Evolutionary conservation across 2,888 invertebrate genomes (phyloP), one percentile per base, ranked within the genome.

Genomic region (Zonitis immaculata): DNA sequence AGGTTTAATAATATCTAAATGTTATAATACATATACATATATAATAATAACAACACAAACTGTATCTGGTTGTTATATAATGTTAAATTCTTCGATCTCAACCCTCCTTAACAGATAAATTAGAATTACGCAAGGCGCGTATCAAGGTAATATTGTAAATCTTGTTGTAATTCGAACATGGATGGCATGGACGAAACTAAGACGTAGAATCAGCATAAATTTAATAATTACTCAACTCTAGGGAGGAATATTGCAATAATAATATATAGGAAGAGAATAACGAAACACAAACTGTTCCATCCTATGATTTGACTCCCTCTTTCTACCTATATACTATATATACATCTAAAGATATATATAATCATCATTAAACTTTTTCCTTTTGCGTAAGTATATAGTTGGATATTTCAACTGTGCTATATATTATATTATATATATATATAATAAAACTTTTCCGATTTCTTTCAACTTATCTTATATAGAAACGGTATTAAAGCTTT

Each of bases 201-300:
- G 77, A 77, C 75, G 75, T 73, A 73, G 77, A 77, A 77, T 77
- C 77, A 77, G 77, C 77, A 77, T 77, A 77, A 77, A 77, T 77
- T 77, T 76, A 71, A 75, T 77, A 77, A 77, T 77, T 77, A 75
- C 74, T 70, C 67, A 66, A 64, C 72, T 70, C 67, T 64, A 66
- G 71, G 69, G 71, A 68, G 66, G 64, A 58, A 63, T 68, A 67
- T 67, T 64, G 60, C 64, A 51, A 18, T n/a, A n/a, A n/a, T n/a
- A n/a, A n/a, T n/a, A n/a, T 39, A 39, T 39, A 11, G 39, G 4
- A 28, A 28, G 1, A 11, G n/a, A n/a, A n/a, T 5, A 28, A 2
- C 7, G 9, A 6, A 39, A 18, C 39, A 20, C 39, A 20, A 39
- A 8, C 8, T 6, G 16, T 14, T 32, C 14, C n/a, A 2, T 8